Conservation (phyloP, 2,797 vertebrate genomes). For the Notolabrus celidotus region DNA sequence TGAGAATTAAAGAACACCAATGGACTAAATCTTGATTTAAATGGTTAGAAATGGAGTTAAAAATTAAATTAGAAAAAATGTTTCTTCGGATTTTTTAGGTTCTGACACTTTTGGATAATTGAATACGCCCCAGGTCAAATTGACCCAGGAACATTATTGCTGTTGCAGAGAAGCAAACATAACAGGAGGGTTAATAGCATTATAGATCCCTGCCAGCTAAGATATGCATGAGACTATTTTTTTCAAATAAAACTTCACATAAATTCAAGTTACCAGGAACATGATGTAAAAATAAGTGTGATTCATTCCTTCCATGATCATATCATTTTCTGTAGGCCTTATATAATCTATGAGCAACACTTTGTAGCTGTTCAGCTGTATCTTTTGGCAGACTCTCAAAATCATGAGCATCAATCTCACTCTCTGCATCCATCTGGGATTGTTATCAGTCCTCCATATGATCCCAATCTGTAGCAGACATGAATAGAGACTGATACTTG, state of each 20-base stretch:
- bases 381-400: not conserved
- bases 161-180: too few species aligned
- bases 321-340: slow-evolving; percentile 1
- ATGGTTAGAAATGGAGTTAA: too few species aligned
- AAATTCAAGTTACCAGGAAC: not conserved
- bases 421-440: slow-evolving; percentile 5
- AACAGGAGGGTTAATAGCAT: too few species aligned
- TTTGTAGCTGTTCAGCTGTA: not conserved
- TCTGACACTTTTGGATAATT: too few species aligned
- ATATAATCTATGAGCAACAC: not conserved
- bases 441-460: slow-evolving; percentile 3
- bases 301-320: not conserved
- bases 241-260: not conserved
- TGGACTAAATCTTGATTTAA: too few species aligned
- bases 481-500: slow-evolving; percentile 22
- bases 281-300: not conserved
- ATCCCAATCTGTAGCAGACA: slow-evolving; percentile 4
- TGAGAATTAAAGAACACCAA: too few species aligned
- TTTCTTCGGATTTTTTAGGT: too few species aligned
- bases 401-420: not conserved
- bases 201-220: too few species aligned
- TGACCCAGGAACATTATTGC: too few species aligned
- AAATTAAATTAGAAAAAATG: too few species aligned
- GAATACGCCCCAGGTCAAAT: too few species aligned
- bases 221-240: too few species aligned